Base-by-base conservation (phyloP, 2,888 invertebrate species). In the Drosophila mulleri region DNA sequence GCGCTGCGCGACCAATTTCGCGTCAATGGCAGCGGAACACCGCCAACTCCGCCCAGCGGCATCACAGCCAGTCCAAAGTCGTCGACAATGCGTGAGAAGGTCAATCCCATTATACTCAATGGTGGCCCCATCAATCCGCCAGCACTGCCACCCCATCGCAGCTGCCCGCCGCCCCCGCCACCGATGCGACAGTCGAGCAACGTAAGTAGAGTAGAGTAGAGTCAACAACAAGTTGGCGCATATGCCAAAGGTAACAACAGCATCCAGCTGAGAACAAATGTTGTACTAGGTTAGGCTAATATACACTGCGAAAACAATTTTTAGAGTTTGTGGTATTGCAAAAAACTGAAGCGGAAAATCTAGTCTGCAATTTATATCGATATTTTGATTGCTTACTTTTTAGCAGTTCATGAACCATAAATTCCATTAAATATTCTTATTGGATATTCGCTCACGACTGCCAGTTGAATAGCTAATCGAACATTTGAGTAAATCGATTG, bases 131-230 rank as follows among this genome's bases (percentile, higher is more conserved):
- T 88, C 35, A 91, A 88, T 82, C 91, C 92, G 42, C 93, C 93
- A 64, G 92, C 93, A 52, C 76, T 92, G 74, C 93, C 93, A 52
- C 93, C 93, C 26, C 93, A 93, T 80, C 91, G 93, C 76, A 91
- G 88, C 54, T 92, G 93, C 74, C 93, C 93, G 29, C 93, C 93
- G 52, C 93, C 92, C n/a, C 92, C 92, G 37, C 93, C 93, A 14
- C 91, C 93, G 35, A 91, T 89, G 59, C 88, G 93, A 39, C 93
- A 92, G 72, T 83, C 92, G 11, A 90, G 89, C 84, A 92, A 89
- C 85, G 93, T 93, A 80, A 92, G 92, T 91, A 78, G 63, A 78
- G 61, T 39, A 92, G 79, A 92, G 92, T 91, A 77, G 62, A 78
- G 61, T 39, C 56, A 66, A 57, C 75, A 75, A 71, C 71, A 71